Evolutionary conservation across 1,140 invertebrate genomes (phyloP).

Genomic region (Periplaneta americana): DNA sequence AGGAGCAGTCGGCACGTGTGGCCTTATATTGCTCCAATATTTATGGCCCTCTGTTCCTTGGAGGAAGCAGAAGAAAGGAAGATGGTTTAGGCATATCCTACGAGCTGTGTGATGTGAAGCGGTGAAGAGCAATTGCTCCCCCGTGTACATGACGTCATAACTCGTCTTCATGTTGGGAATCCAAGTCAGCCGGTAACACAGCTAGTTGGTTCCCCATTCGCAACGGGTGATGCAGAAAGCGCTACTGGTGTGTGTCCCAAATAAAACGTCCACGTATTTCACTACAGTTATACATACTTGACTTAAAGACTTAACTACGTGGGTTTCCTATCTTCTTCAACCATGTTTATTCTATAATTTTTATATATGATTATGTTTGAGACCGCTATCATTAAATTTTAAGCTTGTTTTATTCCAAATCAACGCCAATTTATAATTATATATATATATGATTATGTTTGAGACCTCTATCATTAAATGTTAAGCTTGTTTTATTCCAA

Average conservation of each 20-base stretch:
- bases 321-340: too few relatives aligned
- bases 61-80: neutral
- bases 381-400: too few relatives aligned
- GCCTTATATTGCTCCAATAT: neutral
- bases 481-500: too few relatives aligned
- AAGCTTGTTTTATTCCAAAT: too few relatives aligned
- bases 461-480: too few relatives aligned
- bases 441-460: too few relatives aligned
- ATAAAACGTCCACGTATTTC: neutral
- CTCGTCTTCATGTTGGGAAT: neutral
- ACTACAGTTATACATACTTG: too few relatives aligned
- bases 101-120: neutral
- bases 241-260: neutral
- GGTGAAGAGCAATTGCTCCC: neutral
- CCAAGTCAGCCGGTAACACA: neutral
- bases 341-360: too few relatives aligned
- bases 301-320: too few relatives aligned
- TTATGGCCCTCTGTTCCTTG: neutral
- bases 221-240: neutral
- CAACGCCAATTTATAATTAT: too few relatives aligned
- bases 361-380: too few relatives aligned
- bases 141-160: neutral
- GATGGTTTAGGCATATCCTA: neutral
- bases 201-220: too few relatives aligned
- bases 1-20: neutral